phyloP scores from a whole-genome alignment of 2,113 vertebrate species.

The Chinchilla lanigera region DNA sequence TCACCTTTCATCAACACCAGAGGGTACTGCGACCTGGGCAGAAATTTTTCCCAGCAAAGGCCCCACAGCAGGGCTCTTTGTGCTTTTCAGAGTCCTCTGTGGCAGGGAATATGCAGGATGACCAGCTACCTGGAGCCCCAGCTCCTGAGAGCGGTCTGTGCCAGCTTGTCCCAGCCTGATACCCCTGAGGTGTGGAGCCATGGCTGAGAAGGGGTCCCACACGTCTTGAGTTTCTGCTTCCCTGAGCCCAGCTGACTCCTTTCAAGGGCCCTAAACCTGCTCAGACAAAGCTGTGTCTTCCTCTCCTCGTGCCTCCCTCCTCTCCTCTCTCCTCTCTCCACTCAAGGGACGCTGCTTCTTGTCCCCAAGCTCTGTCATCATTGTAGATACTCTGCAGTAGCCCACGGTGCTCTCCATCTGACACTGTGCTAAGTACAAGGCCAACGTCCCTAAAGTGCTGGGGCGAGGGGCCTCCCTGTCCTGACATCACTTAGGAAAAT shows the following conservation, averaged over 20 bases:
- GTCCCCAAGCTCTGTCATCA: not conserved
- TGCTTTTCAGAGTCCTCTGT: not conserved
- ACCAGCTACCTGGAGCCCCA: not conserved
- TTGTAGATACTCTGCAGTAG: not conserved
- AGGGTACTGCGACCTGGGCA: not conserved
- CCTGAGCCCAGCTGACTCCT: not conserved
- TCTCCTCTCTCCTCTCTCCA: not conserved
- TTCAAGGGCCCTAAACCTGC: not conserved
- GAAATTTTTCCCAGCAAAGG: not conserved
- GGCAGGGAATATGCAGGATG: not conserved
- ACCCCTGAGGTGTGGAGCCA: not conserved
- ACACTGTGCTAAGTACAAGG: not conserved
- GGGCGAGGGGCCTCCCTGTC: not conserved
- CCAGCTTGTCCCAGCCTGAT: not conserved
- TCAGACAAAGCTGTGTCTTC: not conserved
- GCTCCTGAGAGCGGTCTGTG: not conserved
- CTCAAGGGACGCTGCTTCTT: not conserved
- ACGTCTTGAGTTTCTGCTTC: not conserved
- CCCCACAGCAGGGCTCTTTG: not conserved
- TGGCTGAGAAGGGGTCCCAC: not conserved
- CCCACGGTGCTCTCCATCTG: not conserved
- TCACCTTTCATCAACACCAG: not conserved
- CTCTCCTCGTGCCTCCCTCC: not conserved
- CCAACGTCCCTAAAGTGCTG: too few relatives aligned
- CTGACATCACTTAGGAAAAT: not conserved